Evolutionary conservation across 2,797 vertebrate genomes (phyloP), one percentile per base, ranked within the genome.

Genomic region (Premnoplex brunnescens): DNA sequence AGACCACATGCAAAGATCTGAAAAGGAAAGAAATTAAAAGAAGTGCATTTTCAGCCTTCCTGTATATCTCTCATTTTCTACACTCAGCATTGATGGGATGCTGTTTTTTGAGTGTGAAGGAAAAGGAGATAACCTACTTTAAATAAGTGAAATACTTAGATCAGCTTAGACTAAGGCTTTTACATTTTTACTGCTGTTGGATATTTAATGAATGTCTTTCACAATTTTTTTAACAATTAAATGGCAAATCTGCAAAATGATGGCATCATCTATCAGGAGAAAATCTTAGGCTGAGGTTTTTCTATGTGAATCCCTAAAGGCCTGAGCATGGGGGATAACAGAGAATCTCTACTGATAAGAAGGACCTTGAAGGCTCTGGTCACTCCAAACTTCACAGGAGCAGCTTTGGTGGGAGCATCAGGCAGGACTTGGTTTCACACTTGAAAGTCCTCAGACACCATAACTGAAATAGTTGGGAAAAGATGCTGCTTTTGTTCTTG

Each of bases 401-500:
- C 63, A 73, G 71, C 80, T 90, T 71, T 0, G 0, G 59, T 79
- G 79, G 77, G 71, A 92, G 41, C 84, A 67, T 55, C 34, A 69
- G 58, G 37, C 71, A 85, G 88, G 81, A 87, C 52, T 59, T 62
- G 63, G 41, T 59, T 74, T 54, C 16, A 30, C 21, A 18, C 20
- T 56, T 73, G 5, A 10, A 64, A 75, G 24, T 41, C 44, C 91
- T 82, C 27, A 88, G 39, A 81, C 36, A 52, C 51, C 7, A 2
- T 37, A 68, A 56, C 27, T 49, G 69, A 84, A 95, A 95, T 64
- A 64, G 37, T 2, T 91, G 86, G 88, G 90, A 87, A 92, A 91
- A 85, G 73, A 85, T 74, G 77, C 91, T 96, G 83, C 89, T 85
- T 97, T 97, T 97, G 96, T 98, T 96, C 97, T 96, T 89, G 94